Percentiles rank a stretch among this genome's conserved stretches.
These are phyloP conservation scores for Limnephilus auricula DNA, from an alignment of 2,888 invertebrate genomes.

Conservation along the genomic window DNA sequence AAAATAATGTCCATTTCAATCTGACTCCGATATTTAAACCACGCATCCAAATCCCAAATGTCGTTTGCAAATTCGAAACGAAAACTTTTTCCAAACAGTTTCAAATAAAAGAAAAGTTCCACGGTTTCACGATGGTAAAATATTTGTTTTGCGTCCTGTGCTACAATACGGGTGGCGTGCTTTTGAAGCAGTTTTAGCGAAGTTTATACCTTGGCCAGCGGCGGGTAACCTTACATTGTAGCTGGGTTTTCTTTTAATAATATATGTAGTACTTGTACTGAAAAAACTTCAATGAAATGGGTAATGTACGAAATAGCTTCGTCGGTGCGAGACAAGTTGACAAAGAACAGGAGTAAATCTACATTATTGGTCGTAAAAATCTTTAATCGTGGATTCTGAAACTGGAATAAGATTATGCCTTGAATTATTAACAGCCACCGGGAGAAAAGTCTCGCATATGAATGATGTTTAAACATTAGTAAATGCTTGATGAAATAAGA, in stretches of 20 bases:
- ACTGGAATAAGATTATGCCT: neutral
- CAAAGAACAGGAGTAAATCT: no score
- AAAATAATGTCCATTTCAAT: constrained; percentile 7
- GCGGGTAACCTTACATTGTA: neutral
- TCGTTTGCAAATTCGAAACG: constrained; percentile 24
- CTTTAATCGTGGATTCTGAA: neutral
- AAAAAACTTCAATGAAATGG: neutral
- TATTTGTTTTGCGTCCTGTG: constrained; percentile 38
- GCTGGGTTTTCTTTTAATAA: neutral
- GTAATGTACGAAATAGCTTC: neutral
- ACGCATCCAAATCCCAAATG: constrained; percentile 44
- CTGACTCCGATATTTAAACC: constrained; percentile 19
- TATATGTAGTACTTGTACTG: neutral
- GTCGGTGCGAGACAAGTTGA: neutral
- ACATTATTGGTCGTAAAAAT: neutral
- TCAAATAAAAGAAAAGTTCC: constrained; percentile 38
- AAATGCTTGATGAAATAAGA: neutral
- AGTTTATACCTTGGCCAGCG: neutral
- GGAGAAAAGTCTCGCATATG: no score
- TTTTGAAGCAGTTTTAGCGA: constrained; percentile 22
- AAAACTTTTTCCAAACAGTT: constrained; percentile 35
- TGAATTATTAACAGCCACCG: neutral
- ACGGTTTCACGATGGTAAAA: neutral
- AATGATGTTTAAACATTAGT: no score
- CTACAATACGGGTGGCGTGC: constrained; percentile 35